phyloP scores from a whole-genome alignment of 2,888 invertebrate species.

The Drosophila cracens region DNA sequence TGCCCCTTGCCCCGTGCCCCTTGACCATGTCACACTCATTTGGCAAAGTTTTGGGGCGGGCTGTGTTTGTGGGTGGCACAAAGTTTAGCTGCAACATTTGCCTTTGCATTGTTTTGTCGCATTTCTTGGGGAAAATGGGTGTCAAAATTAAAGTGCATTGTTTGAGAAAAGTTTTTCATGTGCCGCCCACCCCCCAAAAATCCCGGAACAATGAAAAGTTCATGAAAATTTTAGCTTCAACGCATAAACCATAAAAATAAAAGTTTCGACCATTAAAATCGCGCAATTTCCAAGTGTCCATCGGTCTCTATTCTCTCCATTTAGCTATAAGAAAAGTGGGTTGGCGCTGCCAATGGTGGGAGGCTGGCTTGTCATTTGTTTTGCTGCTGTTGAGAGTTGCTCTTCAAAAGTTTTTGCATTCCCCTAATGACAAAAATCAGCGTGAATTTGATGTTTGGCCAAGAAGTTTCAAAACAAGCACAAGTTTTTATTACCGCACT shows the following conservation, averaged over 20 bases:
- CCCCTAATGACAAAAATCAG: constrained; percentile 72
- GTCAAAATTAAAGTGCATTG: constrained; percentile 79
- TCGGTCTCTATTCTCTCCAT: constrained; percentile 35
- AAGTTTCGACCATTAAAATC: constrained; percentile 78
- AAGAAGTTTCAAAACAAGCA: constrained; percentile 46
- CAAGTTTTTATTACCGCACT: constrained; percentile 30
- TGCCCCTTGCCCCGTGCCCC: constrained; percentile 19
- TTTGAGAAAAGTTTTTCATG: constrained; percentile 68
- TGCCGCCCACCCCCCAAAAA: constrained; percentile 51
- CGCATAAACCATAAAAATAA: constrained; percentile 81
- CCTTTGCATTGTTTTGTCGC: constrained; percentile 69
- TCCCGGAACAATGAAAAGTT: constrained; percentile 80
- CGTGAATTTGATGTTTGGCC: constrained; percentile 72
- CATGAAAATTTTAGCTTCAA: constrained; percentile 79
- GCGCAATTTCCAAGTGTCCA: constrained; percentile 71
- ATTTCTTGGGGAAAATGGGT: constrained; percentile 22
- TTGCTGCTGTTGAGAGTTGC: constrained; percentile 57
- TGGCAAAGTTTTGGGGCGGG: constrained; percentile 70
- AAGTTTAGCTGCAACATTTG: constrained; percentile 81
- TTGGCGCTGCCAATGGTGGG: neutral
- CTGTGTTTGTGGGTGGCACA: constrained; percentile 40
- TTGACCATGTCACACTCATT: constrained; percentile 65
- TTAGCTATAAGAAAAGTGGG: neutral
- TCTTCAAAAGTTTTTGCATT: constrained; percentile 22
- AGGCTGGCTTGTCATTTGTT: constrained; percentile 46